phyloP scores from a whole-genome alignment of 1,140 invertebrate species.

The Bombus consobrinus region DNA sequence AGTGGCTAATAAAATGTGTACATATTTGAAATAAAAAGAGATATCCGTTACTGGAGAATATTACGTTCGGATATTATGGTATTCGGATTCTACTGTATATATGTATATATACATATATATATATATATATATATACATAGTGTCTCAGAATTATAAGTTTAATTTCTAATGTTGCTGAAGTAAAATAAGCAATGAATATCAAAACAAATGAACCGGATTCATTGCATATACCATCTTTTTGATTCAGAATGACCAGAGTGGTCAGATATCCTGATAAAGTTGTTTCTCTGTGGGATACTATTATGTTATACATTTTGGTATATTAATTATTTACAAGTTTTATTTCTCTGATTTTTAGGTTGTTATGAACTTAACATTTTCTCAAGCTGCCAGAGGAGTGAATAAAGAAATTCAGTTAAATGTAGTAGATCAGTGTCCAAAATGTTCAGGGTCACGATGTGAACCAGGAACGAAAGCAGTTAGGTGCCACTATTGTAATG shows the following conservation, averaged over 20 bases:
- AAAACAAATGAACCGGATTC: too few relatives aligned
- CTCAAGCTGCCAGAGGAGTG: conserved; percentile 97
- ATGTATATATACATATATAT: too few relatives aligned
- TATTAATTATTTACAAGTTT: background rate
- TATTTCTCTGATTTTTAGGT: conserved; percentile 82
- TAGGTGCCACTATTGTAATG: conserved; percentile 96
- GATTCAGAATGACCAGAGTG: background rate
- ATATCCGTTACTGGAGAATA: too few relatives aligned
- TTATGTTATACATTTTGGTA: background rate
- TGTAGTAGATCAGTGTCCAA: conserved; percentile 95
- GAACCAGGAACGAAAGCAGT: conserved; percentile 94
- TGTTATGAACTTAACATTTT: conserved; percentile 95
- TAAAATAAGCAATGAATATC: background rate
- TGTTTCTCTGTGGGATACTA: background rate
- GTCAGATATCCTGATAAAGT: background rate
- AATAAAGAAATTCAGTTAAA: conserved; percentile 97
- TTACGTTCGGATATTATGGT: too few relatives aligned
- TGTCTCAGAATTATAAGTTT: background rate
- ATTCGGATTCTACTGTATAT: too few relatives aligned
- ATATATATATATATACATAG: too few relatives aligned
- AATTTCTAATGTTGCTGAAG: background rate
- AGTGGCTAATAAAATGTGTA: too few relatives aligned
- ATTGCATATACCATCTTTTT: background rate
- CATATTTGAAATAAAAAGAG: too few relatives aligned
- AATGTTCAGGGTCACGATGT: conserved; percentile 92